Conservation (phyloP, 2,797 vertebrate species). For the Acrossocheilus fasciatus region DNA sequence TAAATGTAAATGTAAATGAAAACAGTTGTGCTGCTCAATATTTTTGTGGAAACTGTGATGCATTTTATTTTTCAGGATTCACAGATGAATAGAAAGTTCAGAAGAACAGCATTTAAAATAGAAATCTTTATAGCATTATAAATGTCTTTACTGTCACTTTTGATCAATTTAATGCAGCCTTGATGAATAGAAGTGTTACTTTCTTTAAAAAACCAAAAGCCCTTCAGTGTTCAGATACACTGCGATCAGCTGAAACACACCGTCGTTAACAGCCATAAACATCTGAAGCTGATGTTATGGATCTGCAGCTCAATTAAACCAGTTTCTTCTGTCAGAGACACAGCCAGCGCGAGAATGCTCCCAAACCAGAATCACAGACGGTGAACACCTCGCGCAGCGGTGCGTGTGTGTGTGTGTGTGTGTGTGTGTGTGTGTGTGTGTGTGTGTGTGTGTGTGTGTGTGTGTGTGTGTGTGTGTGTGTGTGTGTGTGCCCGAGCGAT, state of each 20-base stretch:
- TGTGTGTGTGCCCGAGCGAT: neutral
- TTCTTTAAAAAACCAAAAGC: too few relatives aligned
- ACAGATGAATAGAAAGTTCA: neutral
- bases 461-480: too few relatives aligned
- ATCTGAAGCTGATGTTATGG: neutral
- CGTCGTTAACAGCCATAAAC: neutral
- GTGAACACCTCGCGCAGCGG: neutral
- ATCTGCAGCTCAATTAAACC: neutral
- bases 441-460: too few relatives aligned
- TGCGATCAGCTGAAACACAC: neutral
- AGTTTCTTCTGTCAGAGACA: neutral
- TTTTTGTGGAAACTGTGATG: neutral
- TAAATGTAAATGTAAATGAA: too few relatives aligned
- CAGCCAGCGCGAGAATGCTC: neutral
- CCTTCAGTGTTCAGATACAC: too few relatives aligned
- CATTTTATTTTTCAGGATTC: neutral
- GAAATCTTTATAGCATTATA: too few relatives aligned
- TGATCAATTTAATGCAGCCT: neutral
- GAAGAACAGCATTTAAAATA: too few relatives aligned
- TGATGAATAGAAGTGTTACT: neutral
- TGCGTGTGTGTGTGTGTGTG: too few relatives aligned
- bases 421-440: too few relatives aligned
- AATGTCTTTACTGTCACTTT: too few relatives aligned
- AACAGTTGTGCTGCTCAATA: too few relatives aligned
- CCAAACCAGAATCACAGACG: neutral